These are phyloP conservation scores for Hyperoplus immaculatus DNA, from an alignment of 2,797 vertebrate genomes.

Conservation along the genomic window DNA sequence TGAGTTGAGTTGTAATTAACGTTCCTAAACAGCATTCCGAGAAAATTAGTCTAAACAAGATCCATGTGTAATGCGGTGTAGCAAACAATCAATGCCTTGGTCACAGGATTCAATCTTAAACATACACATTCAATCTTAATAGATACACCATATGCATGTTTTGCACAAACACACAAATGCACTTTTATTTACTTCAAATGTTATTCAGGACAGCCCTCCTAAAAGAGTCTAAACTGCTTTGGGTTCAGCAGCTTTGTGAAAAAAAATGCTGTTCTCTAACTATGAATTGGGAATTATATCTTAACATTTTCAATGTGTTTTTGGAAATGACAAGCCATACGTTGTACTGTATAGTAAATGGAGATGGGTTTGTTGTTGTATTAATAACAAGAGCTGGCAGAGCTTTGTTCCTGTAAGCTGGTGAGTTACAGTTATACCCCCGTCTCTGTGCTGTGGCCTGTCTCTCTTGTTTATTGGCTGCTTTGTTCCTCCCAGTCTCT, in stretches of 20 bases:
- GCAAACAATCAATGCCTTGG: slow-evolving; percentile 52
- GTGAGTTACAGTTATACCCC: slow-evolving; percentile 63
- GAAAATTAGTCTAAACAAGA: slow-evolving; percentile 48
- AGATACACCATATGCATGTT: not conserved
- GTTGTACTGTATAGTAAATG: slow-evolving; percentile 56
- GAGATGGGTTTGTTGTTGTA: slow-evolving; percentile 57
- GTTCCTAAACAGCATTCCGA: slow-evolving; percentile 46
- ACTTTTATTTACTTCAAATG: not conserved
- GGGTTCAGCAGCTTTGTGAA: not conserved
- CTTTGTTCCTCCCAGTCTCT: slow-evolving; percentile 44
- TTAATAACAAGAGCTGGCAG: slow-evolving; percentile 60
- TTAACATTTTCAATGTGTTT: slow-evolving; percentile 45
- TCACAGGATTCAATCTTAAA: slow-evolving; percentile 34
- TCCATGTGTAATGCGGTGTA: slow-evolving; percentile 55
- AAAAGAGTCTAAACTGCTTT: not conserved
- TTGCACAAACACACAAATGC: not conserved
- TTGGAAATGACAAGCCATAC: slow-evolving; percentile 42
- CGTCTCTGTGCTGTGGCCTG: slow-evolving; percentile 48
- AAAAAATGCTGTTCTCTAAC: not conserved
- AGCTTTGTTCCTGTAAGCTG: slow-evolving; percentile 45
- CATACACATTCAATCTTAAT: not conserved
- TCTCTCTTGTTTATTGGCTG: slow-evolving; percentile 56
- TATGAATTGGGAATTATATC: slow-evolving; percentile 23
- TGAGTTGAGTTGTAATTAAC: slow-evolving; percentile 45
- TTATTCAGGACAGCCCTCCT: not conserved